Base-by-base conservation (phyloP, 2,888 invertebrate species). In the Pseudanteris insignis region DNA sequence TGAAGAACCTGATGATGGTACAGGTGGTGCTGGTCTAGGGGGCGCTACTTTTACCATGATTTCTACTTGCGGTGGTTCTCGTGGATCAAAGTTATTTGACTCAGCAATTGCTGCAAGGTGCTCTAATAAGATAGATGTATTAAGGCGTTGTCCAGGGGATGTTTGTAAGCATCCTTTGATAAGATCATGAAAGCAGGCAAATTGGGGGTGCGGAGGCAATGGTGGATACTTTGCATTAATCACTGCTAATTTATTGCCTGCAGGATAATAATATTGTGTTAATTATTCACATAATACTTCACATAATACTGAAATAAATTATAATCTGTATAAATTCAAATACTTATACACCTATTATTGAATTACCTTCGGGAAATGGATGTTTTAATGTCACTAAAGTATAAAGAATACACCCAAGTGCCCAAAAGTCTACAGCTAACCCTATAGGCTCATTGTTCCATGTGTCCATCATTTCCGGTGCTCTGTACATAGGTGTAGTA, bases 381-480 rank as follows among this genome's bases (percentile, higher is more conserved):
- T 99, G 99, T 70, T 89, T 89, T 82, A 92, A 89, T 76, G 90
- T 97, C 79, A 96, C 95, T 10, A 99, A 82, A 34, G 91, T 88
- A 79, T 93, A 98, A 8, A 98, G 83, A 64, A 99, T 88, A 81
- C 99, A 99, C 4, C 99, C 99, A 8, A 99, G 83, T 0, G 98
- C 97, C 99, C 99, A 99, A 25, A 96, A 85, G 81, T 99, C 99
- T 1, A 91, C 88, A 30, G 91, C 88, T 65, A 91, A 87, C 50
- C 95, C 95, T 67, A 99, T 95, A 62, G 90, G 91, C 76, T 90
- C 89, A 79, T 99, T 96, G 74, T 90, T 94, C 92, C 98, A 99
- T 2, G 96, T 93, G 77, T 98, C 97, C 64, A 98, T 84, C 90
- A 98, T 96, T 84, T 99, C 99, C 18, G 99, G 99, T 0, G 98